Conservation (phyloP, 2,113 vertebrate species). For the Siphamia tubifer region DNA sequence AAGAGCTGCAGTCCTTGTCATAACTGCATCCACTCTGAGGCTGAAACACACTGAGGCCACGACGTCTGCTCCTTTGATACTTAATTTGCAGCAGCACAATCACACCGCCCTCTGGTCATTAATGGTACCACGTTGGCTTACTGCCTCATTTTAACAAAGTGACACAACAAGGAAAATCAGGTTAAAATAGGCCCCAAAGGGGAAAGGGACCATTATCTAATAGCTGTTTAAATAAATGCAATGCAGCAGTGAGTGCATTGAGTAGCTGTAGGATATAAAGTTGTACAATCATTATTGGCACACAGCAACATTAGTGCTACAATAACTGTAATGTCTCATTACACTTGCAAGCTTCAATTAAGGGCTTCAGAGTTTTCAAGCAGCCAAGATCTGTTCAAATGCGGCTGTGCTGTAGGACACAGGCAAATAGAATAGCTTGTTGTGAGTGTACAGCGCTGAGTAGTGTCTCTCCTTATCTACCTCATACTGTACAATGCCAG, state of each 20-base stretch:
- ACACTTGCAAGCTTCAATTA: constrained; percentile 11
- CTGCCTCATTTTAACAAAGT: not conserved
- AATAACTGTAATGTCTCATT: constrained; percentile 3
- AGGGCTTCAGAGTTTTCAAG: constrained; percentile 6
- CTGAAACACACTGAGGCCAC: not conserved
- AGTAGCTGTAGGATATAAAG: constrained; percentile 10
- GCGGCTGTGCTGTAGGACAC: not conserved
- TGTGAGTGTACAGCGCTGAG: constrained; percentile 41
- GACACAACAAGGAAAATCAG: constrained; percentile 29
- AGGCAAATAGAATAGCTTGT: constrained; percentile 14
- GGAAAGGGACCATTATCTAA: constrained; percentile 42
- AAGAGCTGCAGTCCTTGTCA: too few relatives aligned
- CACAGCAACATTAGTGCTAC: constrained; percentile 2
- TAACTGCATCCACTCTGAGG: not conserved
- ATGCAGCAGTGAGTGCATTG: constrained; percentile 13
- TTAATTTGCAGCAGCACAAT: constrained; percentile 23
- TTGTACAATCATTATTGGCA: constrained; percentile 43
- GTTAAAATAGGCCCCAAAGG: constrained; percentile 24
- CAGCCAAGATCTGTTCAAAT: not conserved
- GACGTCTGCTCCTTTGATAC: not conserved
- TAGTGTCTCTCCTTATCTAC: constrained; percentile 72
- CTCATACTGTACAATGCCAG: constrained; percentile 65
- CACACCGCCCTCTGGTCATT: constrained; percentile 35
- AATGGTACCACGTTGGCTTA: not conserved
- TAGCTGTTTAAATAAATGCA: constrained; percentile 35